phyloP scores from a whole-genome alignment of 2,888 invertebrate species.

The Griposia aprilina region DNA sequence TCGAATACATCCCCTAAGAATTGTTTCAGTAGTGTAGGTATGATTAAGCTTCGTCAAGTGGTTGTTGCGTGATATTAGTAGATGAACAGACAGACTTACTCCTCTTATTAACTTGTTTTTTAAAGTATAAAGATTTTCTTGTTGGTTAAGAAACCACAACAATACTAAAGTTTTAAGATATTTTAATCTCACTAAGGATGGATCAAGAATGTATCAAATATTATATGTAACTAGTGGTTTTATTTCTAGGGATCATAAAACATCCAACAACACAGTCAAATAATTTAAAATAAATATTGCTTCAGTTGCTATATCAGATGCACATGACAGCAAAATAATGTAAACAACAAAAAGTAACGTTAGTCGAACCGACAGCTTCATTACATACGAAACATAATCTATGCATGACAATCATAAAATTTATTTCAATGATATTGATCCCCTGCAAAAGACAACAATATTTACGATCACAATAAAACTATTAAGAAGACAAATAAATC shows the following conservation, averaged over 20 bases:
- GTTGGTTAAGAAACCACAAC: background rate
- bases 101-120: slow-evolving; percentile 10
- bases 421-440: slow-evolving; percentile 38
- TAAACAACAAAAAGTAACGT: slow-evolving; percentile 24
- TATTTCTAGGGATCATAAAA: slow-evolving; percentile 1
- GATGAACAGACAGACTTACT: slow-evolving; percentile 7
- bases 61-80: slow-evolving; percentile 25
- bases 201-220: background rate
- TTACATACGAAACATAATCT: slow-evolving; percentile 53
- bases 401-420: slow-evolving; percentile 25
- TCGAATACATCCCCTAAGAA: background rate
- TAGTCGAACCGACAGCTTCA: slow-evolving; percentile 27
- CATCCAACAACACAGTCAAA: background rate
- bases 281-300: slow-evolving; percentile 20
- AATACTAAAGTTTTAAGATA: background rate
- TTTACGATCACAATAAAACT: slow-evolving; percentile 59
- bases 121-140: background rate
- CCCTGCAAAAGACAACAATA: slow-evolving; percentile 46
- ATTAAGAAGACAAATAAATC: slow-evolving; percentile 49
- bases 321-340: slow-evolving; percentile 39
- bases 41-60: slow-evolving; percentile 34
- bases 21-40: background rate
- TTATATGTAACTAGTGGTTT: background rate
- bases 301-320: slow-evolving; percentile 25
- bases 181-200: background rate